phyloP scores from a whole-genome alignment of 2,113 vertebrate species.

The Megaceryle maxima region DNA sequence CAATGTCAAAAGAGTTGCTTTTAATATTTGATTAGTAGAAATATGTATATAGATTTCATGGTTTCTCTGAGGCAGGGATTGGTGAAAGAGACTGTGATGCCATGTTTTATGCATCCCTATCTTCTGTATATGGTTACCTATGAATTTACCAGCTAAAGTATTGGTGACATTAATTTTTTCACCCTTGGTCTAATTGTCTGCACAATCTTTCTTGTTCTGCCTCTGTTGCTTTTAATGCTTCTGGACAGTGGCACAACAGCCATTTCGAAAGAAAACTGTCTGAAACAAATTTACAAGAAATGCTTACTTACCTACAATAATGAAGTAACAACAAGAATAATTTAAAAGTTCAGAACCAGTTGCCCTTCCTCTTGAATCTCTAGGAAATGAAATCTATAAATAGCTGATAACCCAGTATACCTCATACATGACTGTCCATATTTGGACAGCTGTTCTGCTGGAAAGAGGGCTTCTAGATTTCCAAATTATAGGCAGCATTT shows the following conservation, averaged over 20 bases:
- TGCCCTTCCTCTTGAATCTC: neutral
- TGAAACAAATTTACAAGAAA: neutral
- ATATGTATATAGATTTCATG: neutral
- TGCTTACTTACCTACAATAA: neutral
- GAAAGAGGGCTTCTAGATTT: neutral
- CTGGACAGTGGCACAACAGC: neutral
- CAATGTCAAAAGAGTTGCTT: neutral
- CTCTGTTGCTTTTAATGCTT: neutral
- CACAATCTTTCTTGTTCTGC: neutral
- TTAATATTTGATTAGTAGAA: neutral
- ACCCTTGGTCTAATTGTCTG: neutral
- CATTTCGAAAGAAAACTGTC: neutral
- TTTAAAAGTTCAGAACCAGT: neutral
- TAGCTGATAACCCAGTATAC: neutral
- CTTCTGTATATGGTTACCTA: neutral
- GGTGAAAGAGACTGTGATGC: neutral
- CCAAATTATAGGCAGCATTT: neutral
- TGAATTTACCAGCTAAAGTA: neutral
- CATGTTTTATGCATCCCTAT: neutral
- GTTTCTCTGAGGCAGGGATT: neutral
- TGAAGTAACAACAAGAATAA: neutral
- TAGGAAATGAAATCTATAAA: neutral
- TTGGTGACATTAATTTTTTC: neutral
- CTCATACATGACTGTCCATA: neutral
- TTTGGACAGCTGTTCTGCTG: neutral